Evolutionary conservation across 2,797 vertebrate genomes (phyloP).

Genomic region (Ptychadena robeensis): DNA sequence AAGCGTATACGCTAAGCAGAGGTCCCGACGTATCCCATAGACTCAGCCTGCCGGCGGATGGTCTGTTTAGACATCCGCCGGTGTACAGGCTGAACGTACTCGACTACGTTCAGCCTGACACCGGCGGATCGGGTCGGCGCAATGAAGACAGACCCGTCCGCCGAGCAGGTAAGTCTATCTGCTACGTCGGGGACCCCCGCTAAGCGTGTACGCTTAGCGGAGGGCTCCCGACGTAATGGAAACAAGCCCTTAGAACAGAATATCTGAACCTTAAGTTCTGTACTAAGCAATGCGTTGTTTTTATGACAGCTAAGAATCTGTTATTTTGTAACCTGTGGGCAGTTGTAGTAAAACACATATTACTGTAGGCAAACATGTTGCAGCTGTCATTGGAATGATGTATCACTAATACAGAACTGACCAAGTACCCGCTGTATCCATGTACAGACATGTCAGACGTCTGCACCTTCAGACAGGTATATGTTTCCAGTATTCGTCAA

Average conservation of each 20-base stretch:
- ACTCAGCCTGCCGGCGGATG: no score
- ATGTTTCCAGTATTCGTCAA: background rate
- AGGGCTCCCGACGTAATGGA: no score
- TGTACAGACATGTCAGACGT: background rate
- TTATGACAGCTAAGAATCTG: conserved; percentile 4
- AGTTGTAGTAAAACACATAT: background rate
- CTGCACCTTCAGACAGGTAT: background rate
- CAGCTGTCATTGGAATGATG: background rate
- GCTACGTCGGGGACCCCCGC: no score
- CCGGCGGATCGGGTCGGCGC: no score
- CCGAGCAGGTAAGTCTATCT: no score
- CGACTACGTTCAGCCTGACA: no score
- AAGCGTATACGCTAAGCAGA: no score
- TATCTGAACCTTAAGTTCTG: background rate
- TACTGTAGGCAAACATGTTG: background rate
- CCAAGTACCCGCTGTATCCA: background rate
- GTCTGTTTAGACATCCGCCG: no score
- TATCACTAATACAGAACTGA: background rate
- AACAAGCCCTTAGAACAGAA: background rate
- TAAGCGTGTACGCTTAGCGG: no score
- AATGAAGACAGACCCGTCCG: no score
- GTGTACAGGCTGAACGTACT: no score
- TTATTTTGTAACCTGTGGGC: background rate
- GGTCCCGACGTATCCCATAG: no score
- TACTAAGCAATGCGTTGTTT: background rate